phyloP scores from a whole-genome alignment of 1,140 invertebrate genomes.

The Dendrolimus kikuchii region DNA sequence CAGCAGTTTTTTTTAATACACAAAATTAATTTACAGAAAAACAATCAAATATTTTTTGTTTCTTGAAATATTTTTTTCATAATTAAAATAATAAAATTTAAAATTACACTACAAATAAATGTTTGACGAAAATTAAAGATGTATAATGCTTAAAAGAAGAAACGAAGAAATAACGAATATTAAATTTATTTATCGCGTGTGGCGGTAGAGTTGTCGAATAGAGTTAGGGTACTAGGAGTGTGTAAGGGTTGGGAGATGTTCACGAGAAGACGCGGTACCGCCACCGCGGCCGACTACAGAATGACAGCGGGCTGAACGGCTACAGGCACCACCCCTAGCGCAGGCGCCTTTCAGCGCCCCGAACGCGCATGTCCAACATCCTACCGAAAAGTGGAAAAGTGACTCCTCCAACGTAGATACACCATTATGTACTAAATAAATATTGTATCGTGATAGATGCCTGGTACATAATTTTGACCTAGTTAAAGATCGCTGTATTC shows the following conservation, averaged over 20 bases:
- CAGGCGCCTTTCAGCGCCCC: constrained; percentile 36
- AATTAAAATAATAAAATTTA: constrained; percentile 33
- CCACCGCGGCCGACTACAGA: constrained; percentile 59
- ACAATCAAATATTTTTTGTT: constrained; percentile 31
- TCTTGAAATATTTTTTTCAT: constrained; percentile 27
- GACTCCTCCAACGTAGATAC: constrained; percentile 68
- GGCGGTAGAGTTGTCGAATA: constrained; percentile 51
- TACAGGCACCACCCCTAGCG: constrained; percentile 64
- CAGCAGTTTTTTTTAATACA: constrained; percentile 34
- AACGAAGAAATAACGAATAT: constrained; percentile 42
- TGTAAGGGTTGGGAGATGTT: constrained; percentile 20
- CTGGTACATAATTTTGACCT: constrained; percentile 46
- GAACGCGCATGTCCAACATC: constrained; percentile 65
- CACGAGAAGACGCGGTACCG: constrained; percentile 40
- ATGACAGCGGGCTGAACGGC: constrained; percentile 58
- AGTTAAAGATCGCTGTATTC: constrained; percentile 27
- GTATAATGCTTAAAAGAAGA: constrained; percentile 33
- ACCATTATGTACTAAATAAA: constrained; percentile 69
- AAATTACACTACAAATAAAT: constrained; percentile 49
- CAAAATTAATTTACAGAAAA: constrained; percentile 49
- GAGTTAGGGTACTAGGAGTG: constrained; percentile 27
- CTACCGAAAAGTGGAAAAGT: constrained; percentile 68
- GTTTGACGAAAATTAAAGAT: constrained; percentile 29
- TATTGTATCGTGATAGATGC: constrained; percentile 59
- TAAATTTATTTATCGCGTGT: constrained; percentile 37